Percentiles rank a stretch among this genome's conserved stretches.
These are phyloP conservation scores for Megaceryle torquata DNA, from an alignment of 2,113 vertebrate genomes.

Conservation along the genomic window DNA sequence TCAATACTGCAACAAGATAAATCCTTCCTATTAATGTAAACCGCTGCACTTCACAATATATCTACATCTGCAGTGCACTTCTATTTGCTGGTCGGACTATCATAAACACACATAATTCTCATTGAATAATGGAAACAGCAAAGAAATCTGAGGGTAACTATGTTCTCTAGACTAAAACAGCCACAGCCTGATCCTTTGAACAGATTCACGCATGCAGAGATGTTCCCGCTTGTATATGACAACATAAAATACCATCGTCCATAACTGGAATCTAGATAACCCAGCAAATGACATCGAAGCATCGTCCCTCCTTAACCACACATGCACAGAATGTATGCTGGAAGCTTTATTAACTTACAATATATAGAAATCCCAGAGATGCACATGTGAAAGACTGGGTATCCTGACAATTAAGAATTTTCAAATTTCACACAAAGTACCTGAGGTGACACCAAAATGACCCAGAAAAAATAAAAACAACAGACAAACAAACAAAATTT, in stretches of 20 bases:
- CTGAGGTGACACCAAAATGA: background rate
- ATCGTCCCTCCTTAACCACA: background rate
- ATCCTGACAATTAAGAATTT: background rate
- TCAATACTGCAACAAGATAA: constrained; percentile 47
- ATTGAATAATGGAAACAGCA: constrained; percentile 23
- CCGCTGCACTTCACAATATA: constrained; percentile 13
- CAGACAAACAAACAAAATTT: background rate
- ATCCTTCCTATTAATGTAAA: constrained; percentile 62
- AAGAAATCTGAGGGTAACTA: background rate
- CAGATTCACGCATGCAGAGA: background rate
- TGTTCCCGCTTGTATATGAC: background rate
- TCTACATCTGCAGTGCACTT: constrained; percentile 28
- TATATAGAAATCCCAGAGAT: background rate
- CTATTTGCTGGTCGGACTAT: constrained; percentile 26
- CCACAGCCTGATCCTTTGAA: background rate
- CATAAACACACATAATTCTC: constrained; percentile 57
- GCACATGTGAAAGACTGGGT: background rate
- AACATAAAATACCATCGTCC: background rate
- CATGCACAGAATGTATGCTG: background rate
- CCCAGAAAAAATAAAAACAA: background rate
- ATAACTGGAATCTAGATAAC: background rate
- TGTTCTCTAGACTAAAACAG: constrained; percentile 27
- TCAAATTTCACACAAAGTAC: background rate
- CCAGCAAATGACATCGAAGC: background rate
- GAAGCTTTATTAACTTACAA: background rate